Evolutionary conservation across 2,888 invertebrate genomes (phyloP).

Genomic region (Polietes domitor): DNA sequence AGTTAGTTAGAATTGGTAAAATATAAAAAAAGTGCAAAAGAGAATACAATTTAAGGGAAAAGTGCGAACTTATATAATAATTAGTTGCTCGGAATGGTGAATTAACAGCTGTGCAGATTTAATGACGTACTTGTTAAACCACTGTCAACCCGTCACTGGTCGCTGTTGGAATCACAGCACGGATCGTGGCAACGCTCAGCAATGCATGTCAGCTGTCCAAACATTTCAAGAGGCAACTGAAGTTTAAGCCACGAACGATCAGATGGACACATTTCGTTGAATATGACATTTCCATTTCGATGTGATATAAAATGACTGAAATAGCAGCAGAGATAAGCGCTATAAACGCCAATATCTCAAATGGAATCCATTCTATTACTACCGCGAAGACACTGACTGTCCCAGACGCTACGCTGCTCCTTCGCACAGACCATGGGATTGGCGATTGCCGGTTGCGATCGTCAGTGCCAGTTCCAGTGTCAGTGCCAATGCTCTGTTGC

Average conservation of each 20-base stretch:
- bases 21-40: too few species aligned
- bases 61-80: too few species aligned
- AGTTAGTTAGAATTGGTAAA: too few species aligned
- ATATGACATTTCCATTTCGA: constrained; percentile 70
- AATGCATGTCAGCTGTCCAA: constrained; percentile 36
- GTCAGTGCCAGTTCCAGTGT: neutral
- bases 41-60: too few species aligned
- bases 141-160: too few species aligned
- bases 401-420: neutral
- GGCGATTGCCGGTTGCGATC: neutral
- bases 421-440: neutral
- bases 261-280: constrained; percentile 57
- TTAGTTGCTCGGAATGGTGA: too few species aligned
- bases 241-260: constrained; percentile 72
- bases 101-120: too few species aligned
- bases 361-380: constrained; percentile 49
- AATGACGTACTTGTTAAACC: neutral
- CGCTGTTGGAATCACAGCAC: too few species aligned
- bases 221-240: constrained; percentile 68
- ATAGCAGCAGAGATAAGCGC: constrained; percentile 75
- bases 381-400: constrained; percentile 24
- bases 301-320: constrained; percentile 76
- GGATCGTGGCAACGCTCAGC: neutral
- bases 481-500: neutral
- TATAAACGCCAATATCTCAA: constrained; percentile 75